phyloP scores from a whole-genome alignment of 2,797 vertebrate genomes.

The Petrocephalus sullivani region DNA sequence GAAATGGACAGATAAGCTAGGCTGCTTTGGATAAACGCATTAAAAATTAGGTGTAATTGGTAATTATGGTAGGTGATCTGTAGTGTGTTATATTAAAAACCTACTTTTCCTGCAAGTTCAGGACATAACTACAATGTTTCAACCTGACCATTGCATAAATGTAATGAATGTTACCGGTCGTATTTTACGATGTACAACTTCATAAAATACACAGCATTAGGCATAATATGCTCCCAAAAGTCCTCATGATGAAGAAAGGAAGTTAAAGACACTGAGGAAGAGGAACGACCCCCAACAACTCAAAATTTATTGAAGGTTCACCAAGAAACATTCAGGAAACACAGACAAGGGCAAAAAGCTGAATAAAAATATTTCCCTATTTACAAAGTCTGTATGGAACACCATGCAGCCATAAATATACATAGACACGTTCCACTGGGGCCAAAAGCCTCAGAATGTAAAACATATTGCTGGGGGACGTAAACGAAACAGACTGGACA shows the following conservation, averaged over 20 bases:
- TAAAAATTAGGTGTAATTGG: neutral
- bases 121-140: neutral
- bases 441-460: conserved; percentile 54
- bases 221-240: neutral
- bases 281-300: neutral
- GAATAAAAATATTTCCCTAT: conserved; percentile 78
- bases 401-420: conserved; percentile 78
- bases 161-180: neutral
- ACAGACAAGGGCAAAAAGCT: conserved; percentile 71
- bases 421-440: conserved; percentile 34
- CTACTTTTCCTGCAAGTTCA: neutral
- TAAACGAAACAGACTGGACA: conserved; percentile 50
- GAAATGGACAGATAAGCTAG: neutral
- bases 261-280: neutral
- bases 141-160: neutral
- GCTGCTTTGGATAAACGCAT: neutral
- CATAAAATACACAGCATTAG: neutral
- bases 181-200: neutral
- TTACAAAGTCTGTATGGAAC: conserved; percentile 77
- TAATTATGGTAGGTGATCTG: neutral
- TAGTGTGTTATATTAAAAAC: neutral
- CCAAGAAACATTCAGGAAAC: conserved; percentile 43
- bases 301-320: conserved; percentile 11
- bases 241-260: neutral
- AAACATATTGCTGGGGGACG: conserved; percentile 50